Evolutionary conservation across 2,113 vertebrate species (phyloP), one percentile per base, ranked within the genome.

Genomic region (Ariopsis seemanni): DNA sequence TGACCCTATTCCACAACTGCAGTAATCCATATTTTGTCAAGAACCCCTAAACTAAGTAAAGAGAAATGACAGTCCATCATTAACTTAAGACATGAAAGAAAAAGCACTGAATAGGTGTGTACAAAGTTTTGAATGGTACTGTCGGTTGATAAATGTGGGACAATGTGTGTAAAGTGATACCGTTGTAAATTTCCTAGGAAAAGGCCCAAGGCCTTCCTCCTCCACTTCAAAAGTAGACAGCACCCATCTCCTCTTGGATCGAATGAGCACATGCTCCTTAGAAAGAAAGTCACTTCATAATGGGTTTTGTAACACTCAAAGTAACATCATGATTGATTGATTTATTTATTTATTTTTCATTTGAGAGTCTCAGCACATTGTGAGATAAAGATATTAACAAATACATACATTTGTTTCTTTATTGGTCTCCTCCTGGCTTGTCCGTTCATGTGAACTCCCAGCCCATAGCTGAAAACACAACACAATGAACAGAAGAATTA

Each of bases 241-340:
- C 42, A 96, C 75, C 96, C 96, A 97, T 87, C 96, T 91, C 92
- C 96, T 96, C 92, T 97, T 97, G 65, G 92, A 86, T 30, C 94
- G 91, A 9, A 14, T 20, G 8, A 97, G 91, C 77, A 93, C 72
- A 10, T 93, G 91, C 90, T 95, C 88, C 89, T 88, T 30, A 25
- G 4, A 82, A 7, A 87, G 57, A 57, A 87, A 3, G 50, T 9
- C 77, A 57, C 5, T 57, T 8, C 1, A 57, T 18, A 79, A 30
- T 8, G 0, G 1, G 4, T 27, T 79, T 79, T 79, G 14, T 27
- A 18, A 17, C 25, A 17, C n/a, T 53, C 25, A 42, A 42, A 53
- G 20, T 53, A 3, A 57, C 55, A 27, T 1, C 27, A 11, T 57
- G 4, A 7, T 30, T 30, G 0, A 30, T 30, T 30, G 0, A 30